Conservation (phyloP, 2,888 invertebrate species). For the Criorhina ranunculi region DNA sequence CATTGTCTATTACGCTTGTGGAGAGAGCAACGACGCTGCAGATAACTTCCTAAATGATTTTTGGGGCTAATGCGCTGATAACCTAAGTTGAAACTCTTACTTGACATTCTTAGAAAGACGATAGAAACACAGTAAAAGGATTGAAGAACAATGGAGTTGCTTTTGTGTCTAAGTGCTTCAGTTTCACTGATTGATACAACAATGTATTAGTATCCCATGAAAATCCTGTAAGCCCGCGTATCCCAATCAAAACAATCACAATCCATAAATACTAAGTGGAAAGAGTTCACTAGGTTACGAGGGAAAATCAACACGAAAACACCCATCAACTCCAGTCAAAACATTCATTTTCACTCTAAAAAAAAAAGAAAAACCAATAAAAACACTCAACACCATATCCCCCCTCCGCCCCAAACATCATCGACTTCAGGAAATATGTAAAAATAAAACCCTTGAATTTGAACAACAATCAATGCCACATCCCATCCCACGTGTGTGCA, state of each 20-base stretch:
- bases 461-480: constrained; percentile 51
- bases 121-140: no score
- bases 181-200: no score
- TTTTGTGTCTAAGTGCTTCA: neutral
- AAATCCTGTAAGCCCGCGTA: no score
- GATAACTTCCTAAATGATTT: no score
- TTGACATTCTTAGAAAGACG: no score
- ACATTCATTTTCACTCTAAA: constrained; percentile 22
- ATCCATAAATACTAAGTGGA: neutral
- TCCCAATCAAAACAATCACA: neutral
- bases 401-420: constrained; percentile 7
- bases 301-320: constrained; percentile 15
- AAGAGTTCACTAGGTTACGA: constrained; percentile 38
- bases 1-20: no score
- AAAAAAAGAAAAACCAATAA: constrained; percentile 20
- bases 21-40: no score
- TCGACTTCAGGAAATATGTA: constrained; percentile 13
- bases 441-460: constrained; percentile 50
- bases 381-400: constrained; percentile 33
- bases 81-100: no score
- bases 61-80: no score
- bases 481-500: constrained; percentile 39
- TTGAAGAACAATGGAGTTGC: no score
- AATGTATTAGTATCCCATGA: no score
- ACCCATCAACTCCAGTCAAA: constrained; percentile 25